These are phyloP conservation scores for Syrrhaptes paradoxus DNA, from an alignment of 2,113 vertebrate species.

Conservation along the genomic window DNA sequence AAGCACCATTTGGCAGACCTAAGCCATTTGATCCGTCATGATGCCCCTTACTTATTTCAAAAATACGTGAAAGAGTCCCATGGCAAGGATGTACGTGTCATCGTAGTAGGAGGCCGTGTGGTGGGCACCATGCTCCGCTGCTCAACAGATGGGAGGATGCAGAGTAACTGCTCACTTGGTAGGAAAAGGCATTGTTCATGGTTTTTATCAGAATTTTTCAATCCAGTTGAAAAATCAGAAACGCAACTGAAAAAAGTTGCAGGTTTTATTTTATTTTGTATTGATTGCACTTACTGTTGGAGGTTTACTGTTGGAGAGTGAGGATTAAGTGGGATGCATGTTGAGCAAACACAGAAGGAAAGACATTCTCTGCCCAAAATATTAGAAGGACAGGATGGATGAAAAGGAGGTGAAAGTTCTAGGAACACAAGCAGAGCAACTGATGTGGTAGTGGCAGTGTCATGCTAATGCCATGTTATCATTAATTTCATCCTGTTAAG, in stretches of 20 bases:
- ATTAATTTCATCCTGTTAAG: background rate
- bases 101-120: slow-evolving; percentile 83
- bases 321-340: background rate
- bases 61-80: slow-evolving; percentile 84
- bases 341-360: background rate
- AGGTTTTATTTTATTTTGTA: background rate
- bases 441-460: background rate
- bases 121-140: slow-evolving; percentile 85
- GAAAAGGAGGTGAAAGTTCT: background rate
- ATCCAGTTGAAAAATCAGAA: background rate
- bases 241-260: background rate
- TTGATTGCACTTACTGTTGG: background rate
- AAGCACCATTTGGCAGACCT: slow-evolving; percentile 84
- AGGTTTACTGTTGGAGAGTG: background rate
- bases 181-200: slow-evolving; percentile 23
- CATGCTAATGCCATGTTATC: background rate
- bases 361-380: background rate
- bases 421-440: background rate
- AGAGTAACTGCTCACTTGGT: slow-evolving; percentile 86
- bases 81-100: slow-evolving; percentile 82
- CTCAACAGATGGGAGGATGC: slow-evolving; percentile 85
- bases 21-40: slow-evolving; percentile 83
- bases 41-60: slow-evolving; percentile 84
- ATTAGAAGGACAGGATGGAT: background rate
- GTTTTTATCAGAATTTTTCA: background rate